Percentiles rank a stretch among this genome's conserved stretches.
phyloP scores from a whole-genome alignment of 1,140 invertebrate genomes.

The honey bee (Apis mellifera) region DNA sequence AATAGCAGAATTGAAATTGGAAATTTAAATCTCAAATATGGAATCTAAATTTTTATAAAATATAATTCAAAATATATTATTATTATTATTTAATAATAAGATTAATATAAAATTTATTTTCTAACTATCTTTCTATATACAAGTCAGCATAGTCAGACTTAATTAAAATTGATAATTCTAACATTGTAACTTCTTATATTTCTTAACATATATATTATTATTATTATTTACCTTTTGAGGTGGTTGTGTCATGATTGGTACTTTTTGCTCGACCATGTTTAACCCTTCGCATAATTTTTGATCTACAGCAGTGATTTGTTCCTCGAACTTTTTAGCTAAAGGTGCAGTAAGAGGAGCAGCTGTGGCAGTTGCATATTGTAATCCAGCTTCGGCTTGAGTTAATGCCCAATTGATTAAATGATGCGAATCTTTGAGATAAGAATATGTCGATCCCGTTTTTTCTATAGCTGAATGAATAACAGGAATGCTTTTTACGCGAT shows the following conservation, averaged over 20 bases:
- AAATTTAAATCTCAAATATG: no score
- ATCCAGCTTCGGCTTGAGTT: constrained; percentile 78
- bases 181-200: neutral
- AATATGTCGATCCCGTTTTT: constrained; percentile 83
- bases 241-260: constrained; percentile 81
- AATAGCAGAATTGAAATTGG: no score
- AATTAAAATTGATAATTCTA: no score
- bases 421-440: constrained; percentile 83
- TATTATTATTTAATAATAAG: no score
- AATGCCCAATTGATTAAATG: constrained; percentile 80
- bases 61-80: no score
- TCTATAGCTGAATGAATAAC: constrained; percentile 83
- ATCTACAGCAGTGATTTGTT: constrained; percentile 79
- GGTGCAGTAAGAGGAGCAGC: constrained; percentile 75
- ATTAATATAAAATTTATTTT: no score
- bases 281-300: constrained; percentile 81
- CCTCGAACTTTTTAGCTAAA: constrained; percentile 80
- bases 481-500: constrained; percentile 84
- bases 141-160: no score
- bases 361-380: constrained; percentile 76
- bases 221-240: constrained; percentile 76
- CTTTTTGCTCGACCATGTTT: constrained; percentile 80
- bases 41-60: no score
- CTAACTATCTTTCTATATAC: no score
- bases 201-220: neutral